Conservation (phyloP, 2,797 vertebrate species). For the Acridotheres tristis region DNA sequence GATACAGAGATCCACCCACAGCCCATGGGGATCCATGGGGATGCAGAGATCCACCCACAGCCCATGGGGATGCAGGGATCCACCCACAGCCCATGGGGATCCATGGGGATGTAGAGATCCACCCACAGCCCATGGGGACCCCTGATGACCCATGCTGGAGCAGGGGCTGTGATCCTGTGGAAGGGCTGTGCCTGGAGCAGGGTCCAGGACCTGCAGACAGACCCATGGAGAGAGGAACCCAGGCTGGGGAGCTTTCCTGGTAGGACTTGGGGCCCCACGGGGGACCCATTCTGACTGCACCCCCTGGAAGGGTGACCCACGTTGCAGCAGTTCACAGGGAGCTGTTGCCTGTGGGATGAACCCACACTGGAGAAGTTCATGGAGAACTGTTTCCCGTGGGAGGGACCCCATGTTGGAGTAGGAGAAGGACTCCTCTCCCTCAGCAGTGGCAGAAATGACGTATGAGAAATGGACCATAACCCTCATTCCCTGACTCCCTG, state of each 20-base stretch:
- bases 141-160: no score
- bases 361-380: fast-evolving
- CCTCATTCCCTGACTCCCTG: background rate
- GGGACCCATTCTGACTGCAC: background rate
- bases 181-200: background rate
- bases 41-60: no score
- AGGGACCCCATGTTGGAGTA: no score
- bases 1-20: no score
- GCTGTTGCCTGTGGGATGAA: background rate
- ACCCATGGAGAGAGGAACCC: background rate
- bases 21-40: no score
- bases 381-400: fast-evolving
- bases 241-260: background rate
- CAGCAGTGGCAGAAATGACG: background rate
- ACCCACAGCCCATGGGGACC: background rate
- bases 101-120: background rate
- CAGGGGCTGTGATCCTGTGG: background rate
- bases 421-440: background rate
- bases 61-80: no score
- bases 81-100: background rate
- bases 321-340: background rate
- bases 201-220: background rate
- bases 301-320: fast-evolving
- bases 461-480: background rate
- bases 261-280: fast-evolving